These are phyloP conservation scores for Homarus americanus DNA, from an alignment of 1,140 invertebrate species.

Conservation along the genomic window DNA sequence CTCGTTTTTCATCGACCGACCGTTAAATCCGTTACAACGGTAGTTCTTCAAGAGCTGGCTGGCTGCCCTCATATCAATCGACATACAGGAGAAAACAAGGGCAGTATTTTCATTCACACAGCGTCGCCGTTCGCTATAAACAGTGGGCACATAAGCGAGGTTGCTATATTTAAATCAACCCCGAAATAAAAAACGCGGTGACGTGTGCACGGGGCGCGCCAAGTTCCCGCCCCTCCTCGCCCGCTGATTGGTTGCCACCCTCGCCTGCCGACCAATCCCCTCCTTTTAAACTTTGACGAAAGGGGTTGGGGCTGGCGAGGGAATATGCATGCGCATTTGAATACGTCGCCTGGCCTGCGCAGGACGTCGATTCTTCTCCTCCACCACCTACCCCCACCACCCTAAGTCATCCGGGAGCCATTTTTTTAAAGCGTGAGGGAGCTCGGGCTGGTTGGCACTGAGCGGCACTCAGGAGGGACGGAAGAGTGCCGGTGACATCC, in stretches of 20 bases:
- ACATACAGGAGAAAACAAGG: background rate
- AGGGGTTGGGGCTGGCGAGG: slow-evolving; percentile 40
- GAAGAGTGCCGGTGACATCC: slow-evolving; percentile 13
- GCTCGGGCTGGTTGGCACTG: background rate
- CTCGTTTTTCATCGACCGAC: slow-evolving; percentile 40
- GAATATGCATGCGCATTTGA: slow-evolving; percentile 63
- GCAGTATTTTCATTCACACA: background rate
- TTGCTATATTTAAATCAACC: slow-evolving; percentile 62
- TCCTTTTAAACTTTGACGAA: slow-evolving; percentile 58
- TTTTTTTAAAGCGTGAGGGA: background rate
- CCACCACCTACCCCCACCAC: background rate
- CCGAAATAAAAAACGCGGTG: slow-evolving; percentile 55
- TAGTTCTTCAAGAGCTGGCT: background rate
- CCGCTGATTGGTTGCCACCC: slow-evolving; percentile 22
- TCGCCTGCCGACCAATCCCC: slow-evolving; percentile 25
- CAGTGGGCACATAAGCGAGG: slow-evolving; percentile 48
- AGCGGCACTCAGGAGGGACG: background rate
- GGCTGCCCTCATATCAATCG: background rate
- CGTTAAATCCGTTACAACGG: slow-evolving; percentile 5
- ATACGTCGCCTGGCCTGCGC: slow-evolving; percentile 39
- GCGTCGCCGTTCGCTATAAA: background rate
- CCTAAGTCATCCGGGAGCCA: background rate
- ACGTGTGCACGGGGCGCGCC: slow-evolving; percentile 40
- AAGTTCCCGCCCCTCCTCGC: slow-evolving; percentile 47
- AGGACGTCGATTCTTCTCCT: background rate